Evolutionary conservation across 2,888 invertebrate species (phyloP).

Genomic region (Scelioninae gen. 1): DNA sequence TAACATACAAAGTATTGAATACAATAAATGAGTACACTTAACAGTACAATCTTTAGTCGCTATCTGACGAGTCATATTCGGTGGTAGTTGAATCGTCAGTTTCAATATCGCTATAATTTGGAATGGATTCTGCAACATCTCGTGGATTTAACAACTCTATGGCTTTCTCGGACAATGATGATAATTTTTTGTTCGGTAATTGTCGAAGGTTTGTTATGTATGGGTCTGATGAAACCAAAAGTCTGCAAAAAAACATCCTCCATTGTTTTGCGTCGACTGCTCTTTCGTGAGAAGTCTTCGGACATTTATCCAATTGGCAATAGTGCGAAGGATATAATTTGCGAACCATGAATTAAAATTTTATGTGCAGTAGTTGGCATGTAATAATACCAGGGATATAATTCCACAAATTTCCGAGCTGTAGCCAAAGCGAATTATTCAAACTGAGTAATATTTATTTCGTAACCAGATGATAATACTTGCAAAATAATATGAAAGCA

Average conservation of each 20-base stretch:
- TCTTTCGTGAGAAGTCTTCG: slow-evolving; percentile 32
- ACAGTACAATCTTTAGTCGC: slow-evolving; percentile 11
- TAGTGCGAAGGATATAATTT: slow-evolving; percentile 14
- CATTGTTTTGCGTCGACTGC: slow-evolving; percentile 24
- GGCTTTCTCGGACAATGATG: slow-evolving; percentile 25
- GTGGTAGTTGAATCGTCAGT: slow-evolving; percentile 27
- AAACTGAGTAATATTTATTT: slow-evolving; percentile 33
- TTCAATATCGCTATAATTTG: slow-evolving; percentile 32
- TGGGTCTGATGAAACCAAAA: slow-evolving; percentile 33
- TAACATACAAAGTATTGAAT: slow-evolving; percentile 16
- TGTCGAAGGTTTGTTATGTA: slow-evolving; percentile 26
- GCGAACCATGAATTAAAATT: slow-evolving; percentile 24
- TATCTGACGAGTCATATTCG: slow-evolving; percentile 28
- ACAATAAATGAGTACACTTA: slow-evolving; percentile 8
- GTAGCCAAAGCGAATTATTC: slow-evolving; percentile 32
- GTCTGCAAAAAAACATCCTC: slow-evolving; percentile 36
- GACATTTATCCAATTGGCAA: slow-evolving; percentile 22
- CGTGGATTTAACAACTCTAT: slow-evolving; percentile 33
- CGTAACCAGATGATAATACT: slow-evolving; percentile 29
- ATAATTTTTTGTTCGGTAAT: slow-evolving; percentile 32
- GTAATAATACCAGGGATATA: slow-evolving; percentile 15
- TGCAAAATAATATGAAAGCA: slow-evolving; percentile 35
- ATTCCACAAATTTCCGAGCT: slow-evolving; percentile 21
- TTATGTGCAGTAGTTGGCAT: slow-evolving; percentile 17
- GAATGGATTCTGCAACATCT: slow-evolving; percentile 32